Percentiles rank a stretch among this genome's conserved stretches.
Conservation (phyloP, 2,888 invertebrate species). For the Erannis defoliaria region DNA sequence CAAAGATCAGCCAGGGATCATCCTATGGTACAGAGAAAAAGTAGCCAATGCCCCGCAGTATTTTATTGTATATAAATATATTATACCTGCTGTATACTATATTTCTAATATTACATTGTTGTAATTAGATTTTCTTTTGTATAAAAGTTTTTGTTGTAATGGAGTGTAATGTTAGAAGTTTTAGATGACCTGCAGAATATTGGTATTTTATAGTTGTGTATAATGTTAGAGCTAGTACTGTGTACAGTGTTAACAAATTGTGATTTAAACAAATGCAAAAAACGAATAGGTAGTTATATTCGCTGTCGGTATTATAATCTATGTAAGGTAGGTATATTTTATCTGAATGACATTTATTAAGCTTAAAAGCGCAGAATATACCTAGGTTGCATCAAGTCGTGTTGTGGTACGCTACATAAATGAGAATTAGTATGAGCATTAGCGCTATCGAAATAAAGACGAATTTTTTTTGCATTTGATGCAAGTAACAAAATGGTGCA, state of each 20-base stretch:
- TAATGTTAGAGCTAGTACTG: slow-evolving; percentile 42
- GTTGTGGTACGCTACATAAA: background rate
- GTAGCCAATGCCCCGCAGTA: slow-evolving; percentile 59
- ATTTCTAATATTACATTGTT: slow-evolving; percentile 44
- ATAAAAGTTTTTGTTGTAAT: slow-evolving; percentile 27
- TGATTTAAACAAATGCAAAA: slow-evolving; percentile 45
- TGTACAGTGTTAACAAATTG: slow-evolving; percentile 48
- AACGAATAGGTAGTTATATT: slow-evolving; percentile 32
- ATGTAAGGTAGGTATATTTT: slow-evolving; percentile 21
- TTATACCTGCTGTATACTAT: slow-evolving; percentile 46
- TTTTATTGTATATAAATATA: slow-evolving; percentile 40
- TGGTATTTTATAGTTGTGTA: slow-evolving; percentile 42
- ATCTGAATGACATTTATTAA: slow-evolving; percentile 25
- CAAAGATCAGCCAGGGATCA: slow-evolving; percentile 94
- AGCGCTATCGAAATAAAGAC: no score
- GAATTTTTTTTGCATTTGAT: no score
- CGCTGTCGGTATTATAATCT: slow-evolving; percentile 35
- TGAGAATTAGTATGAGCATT: background rate
- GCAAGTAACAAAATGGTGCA: no score
- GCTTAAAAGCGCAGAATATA: slow-evolving; percentile 17
- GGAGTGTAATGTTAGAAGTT: slow-evolving; percentile 42
- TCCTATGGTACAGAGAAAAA: slow-evolving; percentile 90
- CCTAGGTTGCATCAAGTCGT: background rate
- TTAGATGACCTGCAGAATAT: slow-evolving; percentile 44
- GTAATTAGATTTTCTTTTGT: slow-evolving; percentile 46